These are phyloP conservation scores for Euzophera pinguis DNA, from an alignment of 2,888 invertebrate species.

Conservation along the genomic window DNA sequence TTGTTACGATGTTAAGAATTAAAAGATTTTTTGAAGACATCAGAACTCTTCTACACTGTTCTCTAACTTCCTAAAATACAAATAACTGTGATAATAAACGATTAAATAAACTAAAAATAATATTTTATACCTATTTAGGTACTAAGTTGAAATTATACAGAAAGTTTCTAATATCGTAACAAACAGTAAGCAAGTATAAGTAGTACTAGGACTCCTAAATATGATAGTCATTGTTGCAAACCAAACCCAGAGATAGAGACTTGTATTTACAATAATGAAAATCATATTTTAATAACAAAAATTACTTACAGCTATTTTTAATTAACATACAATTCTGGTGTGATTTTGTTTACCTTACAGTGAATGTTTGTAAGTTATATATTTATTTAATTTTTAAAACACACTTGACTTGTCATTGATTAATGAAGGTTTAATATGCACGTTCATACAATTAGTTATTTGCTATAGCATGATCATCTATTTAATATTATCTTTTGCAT, in stretches of 20 bases:
- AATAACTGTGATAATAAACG: too few species aligned
- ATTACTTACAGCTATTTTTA: constrained; percentile 19
- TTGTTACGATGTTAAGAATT: constrained; percentile 17
- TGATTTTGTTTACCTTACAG: constrained; percentile 75
- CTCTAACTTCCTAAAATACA: too few species aligned
- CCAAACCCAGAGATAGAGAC: neutral
- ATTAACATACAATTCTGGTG: constrained; percentile 62
- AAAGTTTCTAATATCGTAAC: constrained; percentile 11
- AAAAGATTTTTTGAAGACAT: too few species aligned
- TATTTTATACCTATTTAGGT: too few species aligned
- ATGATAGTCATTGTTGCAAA: neutral
- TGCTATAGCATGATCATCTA: too few species aligned
- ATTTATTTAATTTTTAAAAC: constrained; percentile 53
- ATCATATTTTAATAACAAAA: constrained; percentile 9
- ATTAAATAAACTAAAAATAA: too few species aligned
- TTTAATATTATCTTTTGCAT: too few species aligned
- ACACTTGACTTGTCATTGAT: constrained; percentile 17
- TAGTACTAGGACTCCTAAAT: neutral
- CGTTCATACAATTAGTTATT: neutral
- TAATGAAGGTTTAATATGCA: too few species aligned
- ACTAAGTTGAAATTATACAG: neutral
- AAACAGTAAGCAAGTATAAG: neutral
- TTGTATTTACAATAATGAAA: constrained; percentile 12
- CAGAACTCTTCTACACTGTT: too few species aligned
- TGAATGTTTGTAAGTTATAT: constrained; percentile 40